phyloP scores from a whole-genome alignment of 2,113 vertebrate genomes.

The Hystrix cristata region DNA sequence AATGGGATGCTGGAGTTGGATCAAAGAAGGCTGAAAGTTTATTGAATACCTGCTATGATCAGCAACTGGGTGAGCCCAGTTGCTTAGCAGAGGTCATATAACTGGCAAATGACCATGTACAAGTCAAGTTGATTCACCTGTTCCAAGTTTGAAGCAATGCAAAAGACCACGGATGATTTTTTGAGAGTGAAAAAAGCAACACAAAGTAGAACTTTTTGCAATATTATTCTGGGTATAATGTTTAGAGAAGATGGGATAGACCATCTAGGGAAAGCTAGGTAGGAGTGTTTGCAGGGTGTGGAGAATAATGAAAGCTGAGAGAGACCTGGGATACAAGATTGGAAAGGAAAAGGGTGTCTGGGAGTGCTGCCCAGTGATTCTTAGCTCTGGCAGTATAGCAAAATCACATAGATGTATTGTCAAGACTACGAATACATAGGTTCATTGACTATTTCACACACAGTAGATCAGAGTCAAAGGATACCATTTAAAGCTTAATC shows the following conservation, averaged over 20 bases:
- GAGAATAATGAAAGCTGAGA: neutral
- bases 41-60: neutral
- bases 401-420: neutral
- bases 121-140: neutral
- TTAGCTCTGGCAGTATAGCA: neutral
- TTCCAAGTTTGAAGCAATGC: neutral
- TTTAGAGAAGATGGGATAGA: neutral
- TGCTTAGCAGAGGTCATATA: conserved; percentile 11
- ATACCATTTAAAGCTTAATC: conserved; percentile 9
- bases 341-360: neutral
- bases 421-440: neutral
- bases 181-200: neutral
- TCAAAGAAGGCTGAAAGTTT: neutral
- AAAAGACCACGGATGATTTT: neutral
- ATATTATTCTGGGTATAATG: neutral
- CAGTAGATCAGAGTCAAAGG: neutral
- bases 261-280: neutral
- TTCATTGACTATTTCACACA: neutral
- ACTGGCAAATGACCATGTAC: neutral
- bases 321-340: neutral
- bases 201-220: neutral
- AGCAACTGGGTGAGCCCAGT: neutral
- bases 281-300: neutral
- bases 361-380: neutral
- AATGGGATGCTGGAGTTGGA: neutral